Percentiles rank a stretch among this genome's conserved stretches.
Evolutionary conservation across 2,888 invertebrate genomes (phyloP).

Genomic region (Mimumesa dahlbomi): DNA sequence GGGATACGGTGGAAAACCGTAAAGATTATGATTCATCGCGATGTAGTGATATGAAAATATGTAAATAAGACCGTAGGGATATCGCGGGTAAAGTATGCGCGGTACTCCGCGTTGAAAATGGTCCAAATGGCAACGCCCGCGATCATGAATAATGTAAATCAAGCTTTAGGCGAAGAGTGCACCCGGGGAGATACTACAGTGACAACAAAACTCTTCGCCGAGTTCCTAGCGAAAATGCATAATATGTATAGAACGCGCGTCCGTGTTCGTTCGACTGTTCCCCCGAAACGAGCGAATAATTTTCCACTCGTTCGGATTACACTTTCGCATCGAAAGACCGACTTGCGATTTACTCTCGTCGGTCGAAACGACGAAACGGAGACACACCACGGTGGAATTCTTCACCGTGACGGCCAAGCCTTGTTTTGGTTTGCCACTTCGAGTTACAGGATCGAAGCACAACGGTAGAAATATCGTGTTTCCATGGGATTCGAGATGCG

Average conservation of each 20-base stretch:
- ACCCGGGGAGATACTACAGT: constrained; percentile 20
- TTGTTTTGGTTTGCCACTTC: constrained; percentile 53
- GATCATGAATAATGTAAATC: constrained; percentile 54
- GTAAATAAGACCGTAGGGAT: constrained; percentile 47
- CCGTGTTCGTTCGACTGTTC: too few relatives aligned
- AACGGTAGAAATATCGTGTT: constrained; percentile 69
- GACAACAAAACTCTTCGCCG: constrained; percentile 31
- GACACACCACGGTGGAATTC: not conserved
- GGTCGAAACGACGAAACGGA: too few relatives aligned
- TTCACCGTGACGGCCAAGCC: constrained; percentile 49
- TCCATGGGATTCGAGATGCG: constrained; percentile 68
- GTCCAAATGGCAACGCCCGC: constrained; percentile 48
- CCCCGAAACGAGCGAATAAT: too few relatives aligned
- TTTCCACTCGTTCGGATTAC: too few relatives aligned
- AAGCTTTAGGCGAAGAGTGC: constrained; percentile 18
- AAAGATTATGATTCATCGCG: constrained; percentile 29
- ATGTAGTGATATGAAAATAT: constrained; percentile 41
- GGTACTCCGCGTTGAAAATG: constrained; percentile 47
- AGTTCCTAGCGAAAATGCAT: constrained; percentile 6
- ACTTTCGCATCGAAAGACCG: too few relatives aligned
- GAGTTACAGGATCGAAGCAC: constrained; percentile 55
- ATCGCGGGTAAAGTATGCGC: constrained; percentile 31
- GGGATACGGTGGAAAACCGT: not conserved
- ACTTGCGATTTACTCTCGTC: too few relatives aligned
- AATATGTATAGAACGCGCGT: too few relatives aligned